phyloP scores from a whole-genome alignment of 2,797 vertebrate species.

The Eidolon dupreanum region DNA sequence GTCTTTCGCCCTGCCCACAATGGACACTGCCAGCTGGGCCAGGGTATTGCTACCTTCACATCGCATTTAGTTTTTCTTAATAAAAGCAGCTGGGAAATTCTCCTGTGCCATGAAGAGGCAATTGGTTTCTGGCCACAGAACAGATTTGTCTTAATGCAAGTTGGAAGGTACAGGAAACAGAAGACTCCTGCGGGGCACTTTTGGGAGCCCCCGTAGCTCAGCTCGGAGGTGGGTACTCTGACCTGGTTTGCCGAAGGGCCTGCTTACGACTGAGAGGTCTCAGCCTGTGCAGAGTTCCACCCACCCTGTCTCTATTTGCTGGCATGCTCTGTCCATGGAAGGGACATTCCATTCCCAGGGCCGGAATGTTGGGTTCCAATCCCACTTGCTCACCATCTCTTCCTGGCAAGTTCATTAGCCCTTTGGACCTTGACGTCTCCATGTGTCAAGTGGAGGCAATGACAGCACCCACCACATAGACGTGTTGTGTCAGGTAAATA shows the following conservation, averaged over 20 bases:
- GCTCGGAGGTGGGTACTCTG: neutral
- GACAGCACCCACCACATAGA: neutral
- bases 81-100: neutral
- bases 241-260: neutral
- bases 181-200: neutral
- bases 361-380: neutral
- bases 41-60: neutral
- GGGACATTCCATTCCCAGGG: accelerated
- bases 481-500: neutral
- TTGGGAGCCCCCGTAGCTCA: neutral
- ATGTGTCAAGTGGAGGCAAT: neutral
- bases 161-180: neutral
- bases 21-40: neutral
- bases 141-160: neutral
- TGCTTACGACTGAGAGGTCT: neutral
- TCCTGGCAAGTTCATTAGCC: neutral
- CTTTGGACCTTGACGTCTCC: neutral
- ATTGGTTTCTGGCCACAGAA: neutral
- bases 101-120: neutral
- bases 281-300: neutral
- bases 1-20: neutral
- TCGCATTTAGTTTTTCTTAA: neutral
- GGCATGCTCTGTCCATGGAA: accelerated
- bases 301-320: neutral
- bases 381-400: neutral